A percentile compares a stretch with the other conserved stretches of the same genome.
Conservation (phyloP, 1,140 invertebrate genomes). For the Tetramorium parvispinum region DNA sequence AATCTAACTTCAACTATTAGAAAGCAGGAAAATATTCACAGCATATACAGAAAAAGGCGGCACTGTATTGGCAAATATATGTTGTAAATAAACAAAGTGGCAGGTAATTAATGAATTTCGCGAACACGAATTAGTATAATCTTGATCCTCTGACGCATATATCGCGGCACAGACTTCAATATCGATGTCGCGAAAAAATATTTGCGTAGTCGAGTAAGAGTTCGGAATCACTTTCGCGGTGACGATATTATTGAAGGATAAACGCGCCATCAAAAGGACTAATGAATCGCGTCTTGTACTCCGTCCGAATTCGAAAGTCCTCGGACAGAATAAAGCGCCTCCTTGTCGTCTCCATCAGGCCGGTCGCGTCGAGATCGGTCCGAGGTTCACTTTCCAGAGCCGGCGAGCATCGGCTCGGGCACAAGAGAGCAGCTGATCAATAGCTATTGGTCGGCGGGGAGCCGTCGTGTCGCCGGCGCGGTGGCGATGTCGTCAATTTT, state of each 20-base stretch:
- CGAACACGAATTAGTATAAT: neutral
- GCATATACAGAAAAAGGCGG: neutral
- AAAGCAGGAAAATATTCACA: neutral
- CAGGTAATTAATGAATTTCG: neutral
- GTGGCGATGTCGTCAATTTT: conserved; percentile 79
- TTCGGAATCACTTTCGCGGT: neutral
- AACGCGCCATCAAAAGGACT: conserved; percentile 43
- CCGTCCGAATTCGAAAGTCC: conserved; percentile 54
- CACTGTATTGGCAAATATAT: neutral
- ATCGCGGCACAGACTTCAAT: neutral
- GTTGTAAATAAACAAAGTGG: neutral
- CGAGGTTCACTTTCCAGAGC: conserved; percentile 61
- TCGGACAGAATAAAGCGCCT: conserved; percentile 53
- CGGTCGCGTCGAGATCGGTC: conserved; percentile 24
- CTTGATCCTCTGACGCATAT: neutral
- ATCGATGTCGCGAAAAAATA: neutral
- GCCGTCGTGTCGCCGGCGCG: conserved; percentile 74
- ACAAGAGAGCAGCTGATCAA: conserved; percentile 77
- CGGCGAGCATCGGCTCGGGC: conserved; percentile 50
- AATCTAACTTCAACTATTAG: neutral
- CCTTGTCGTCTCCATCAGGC: conserved; percentile 31
- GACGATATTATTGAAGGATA: conserved; percentile 47
- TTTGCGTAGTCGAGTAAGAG: neutral
- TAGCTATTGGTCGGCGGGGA: conserved; percentile 75
- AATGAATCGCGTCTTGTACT: conserved; percentile 54